Evolutionary conservation across 2,888 invertebrate species (phyloP).

Genomic region (Amiota minor): DNA sequence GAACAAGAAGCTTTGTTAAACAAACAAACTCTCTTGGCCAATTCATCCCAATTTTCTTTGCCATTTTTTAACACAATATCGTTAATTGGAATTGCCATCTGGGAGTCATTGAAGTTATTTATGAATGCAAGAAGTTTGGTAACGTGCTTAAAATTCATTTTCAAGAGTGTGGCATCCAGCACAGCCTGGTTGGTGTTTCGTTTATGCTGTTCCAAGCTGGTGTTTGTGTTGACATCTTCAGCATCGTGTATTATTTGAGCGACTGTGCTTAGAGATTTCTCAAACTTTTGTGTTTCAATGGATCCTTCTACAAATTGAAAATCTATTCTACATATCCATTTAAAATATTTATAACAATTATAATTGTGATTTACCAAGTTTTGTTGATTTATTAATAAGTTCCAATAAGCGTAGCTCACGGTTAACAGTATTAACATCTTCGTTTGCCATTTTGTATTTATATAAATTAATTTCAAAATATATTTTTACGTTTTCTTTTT

Average conservation of each 20-base stretch:
- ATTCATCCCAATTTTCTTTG: conserved; percentile 2
- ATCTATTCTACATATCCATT: no score
- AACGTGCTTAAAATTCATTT: not conserved
- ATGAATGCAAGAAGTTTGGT: not conserved
- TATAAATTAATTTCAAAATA: not conserved
- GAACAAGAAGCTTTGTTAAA: not conserved
- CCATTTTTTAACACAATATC: not conserved
- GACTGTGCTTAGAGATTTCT: not conserved
- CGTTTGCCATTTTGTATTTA: not conserved
- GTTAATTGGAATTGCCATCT: not conserved
- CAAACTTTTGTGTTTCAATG: conserved; percentile 1
- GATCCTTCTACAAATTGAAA: not conserved
- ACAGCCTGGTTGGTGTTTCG: not conserved
- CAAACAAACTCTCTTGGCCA: not conserved
- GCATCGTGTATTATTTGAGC: not conserved
- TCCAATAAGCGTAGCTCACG: not conserved
- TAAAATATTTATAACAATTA: no score
- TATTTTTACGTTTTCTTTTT: not conserved
- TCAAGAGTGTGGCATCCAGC: not conserved
- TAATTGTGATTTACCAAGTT: not conserved
- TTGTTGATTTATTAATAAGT: conserved; percentile 5
- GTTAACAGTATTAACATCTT: not conserved
- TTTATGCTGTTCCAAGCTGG: not conserved
- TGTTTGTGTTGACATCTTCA: not conserved
- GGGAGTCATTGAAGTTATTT: not conserved